A percentile compares a stretch with the other conserved stretches of the same genome.
Conservation (phyloP, 2,888 invertebrate genomes). For the Tetrapedia diversipes region DNA sequence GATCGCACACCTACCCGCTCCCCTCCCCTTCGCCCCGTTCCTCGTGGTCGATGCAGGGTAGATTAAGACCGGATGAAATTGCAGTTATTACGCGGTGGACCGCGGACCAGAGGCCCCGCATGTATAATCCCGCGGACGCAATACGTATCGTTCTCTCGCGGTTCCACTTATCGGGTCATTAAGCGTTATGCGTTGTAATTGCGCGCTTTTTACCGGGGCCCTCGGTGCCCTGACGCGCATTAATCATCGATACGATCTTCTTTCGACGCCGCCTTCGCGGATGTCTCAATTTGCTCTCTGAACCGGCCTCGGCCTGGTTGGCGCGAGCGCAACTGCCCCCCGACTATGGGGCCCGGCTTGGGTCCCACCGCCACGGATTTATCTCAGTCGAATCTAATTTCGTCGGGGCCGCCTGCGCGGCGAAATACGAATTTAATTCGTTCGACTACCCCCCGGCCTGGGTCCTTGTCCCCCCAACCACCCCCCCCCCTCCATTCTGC, state of each 20-base stretch:
- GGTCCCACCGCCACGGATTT: constrained; percentile 37
- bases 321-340: constrained; percentile 3
- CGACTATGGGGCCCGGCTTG: too few species aligned
- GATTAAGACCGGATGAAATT: constrained; percentile 52
- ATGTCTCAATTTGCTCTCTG: constrained; percentile 56
- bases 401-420: constrained; percentile 7
- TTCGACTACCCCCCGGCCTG: constrained; percentile 4
- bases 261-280: constrained; percentile 48
- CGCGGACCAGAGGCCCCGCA: constrained; percentile 17
- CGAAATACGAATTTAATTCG: constrained; percentile 50
- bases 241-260: constrained; percentile 60
- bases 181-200: constrained; percentile 51
- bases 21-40: constrained; percentile 18
- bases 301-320: too few species aligned
- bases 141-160: constrained; percentile 43
- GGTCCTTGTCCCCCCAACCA: too few species aligned
- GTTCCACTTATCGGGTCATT: constrained; percentile 56
- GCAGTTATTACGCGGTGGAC: constrained; percentile 51
- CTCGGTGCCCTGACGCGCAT: constrained; percentile 30
- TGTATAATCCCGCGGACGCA: constrained; percentile 48
- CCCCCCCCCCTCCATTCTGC: too few species aligned
- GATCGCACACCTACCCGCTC: too few species aligned
- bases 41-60: constrained; percentile 33
- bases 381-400: constrained; percentile 55
- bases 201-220: constrained; percentile 40